Base-by-base conservation (phyloP, 2,113 vertebrate species). In the Corythoichthys intestinalis region DNA sequence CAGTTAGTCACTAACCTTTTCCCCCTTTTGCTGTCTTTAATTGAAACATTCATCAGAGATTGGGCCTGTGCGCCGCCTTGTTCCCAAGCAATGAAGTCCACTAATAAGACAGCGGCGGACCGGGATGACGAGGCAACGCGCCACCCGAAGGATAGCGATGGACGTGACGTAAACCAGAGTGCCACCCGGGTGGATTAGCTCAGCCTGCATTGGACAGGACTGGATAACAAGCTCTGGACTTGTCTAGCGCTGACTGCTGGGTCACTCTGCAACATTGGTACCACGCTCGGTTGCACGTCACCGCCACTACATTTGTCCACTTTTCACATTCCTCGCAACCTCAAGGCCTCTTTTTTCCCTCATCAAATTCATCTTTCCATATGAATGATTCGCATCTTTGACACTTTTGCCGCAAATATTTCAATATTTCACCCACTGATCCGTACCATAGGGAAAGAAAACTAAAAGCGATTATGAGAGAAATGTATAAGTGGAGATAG, bases 11-110 rank as follows among this genome's bases (percentile, higher is more conserved):
- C 63, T 66, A 74, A 79, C 65, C 62, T 65, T 72, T 57, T 56
- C 44, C 67, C 66, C 58, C 71, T 28, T 56, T 72, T 66, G 63
- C 59, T 70, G 60, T 68, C 49, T 76, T 82, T 81, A 83, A 86
- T 83, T 84, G 70, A 81, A 82, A 78, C 83, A 84, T 87, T 65
- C 66, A 83, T 88, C 81, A 82, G 49, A 53, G 81, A 73, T 80
- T 84, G 77, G 34, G 69, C 64, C 64, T 10, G 76, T 74, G 67
- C 50, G 60, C 66, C 59, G 39, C 71, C 1, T 68, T 78, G 77
- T 72, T 82, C 78, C 67, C 56, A 73, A 66, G 67, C 65, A 54
- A 77, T 81, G 70, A 78, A 60, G 60, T 74, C 79, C 64, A 20
- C 41, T 46, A 13, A 62, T 72, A 73, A 72, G 69, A 83, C 66